Conservation (phyloP, 1,140 invertebrate species). For the Ruditapes philippinarum region DNA sequence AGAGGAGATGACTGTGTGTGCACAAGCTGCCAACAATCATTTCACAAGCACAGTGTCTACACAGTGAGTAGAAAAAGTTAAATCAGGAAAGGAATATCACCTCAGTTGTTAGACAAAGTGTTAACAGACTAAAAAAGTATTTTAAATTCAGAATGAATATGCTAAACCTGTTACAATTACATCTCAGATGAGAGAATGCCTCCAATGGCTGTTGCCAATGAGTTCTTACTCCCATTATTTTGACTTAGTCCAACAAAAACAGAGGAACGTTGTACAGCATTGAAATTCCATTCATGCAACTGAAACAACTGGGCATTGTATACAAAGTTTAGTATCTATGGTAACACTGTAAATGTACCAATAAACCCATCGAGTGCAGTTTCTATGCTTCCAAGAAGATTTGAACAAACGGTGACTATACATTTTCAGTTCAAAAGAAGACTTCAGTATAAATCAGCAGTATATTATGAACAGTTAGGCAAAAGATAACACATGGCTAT, state of each 20-base stretch:
- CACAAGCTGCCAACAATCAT: conserved; percentile 59
- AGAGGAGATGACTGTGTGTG: conserved; percentile 59
- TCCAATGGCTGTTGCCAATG: conserved; percentile 44
- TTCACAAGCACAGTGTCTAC: conserved; percentile 64
- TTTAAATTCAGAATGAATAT: conserved; percentile 55
- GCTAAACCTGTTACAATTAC: conserved; percentile 65
- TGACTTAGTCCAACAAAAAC: conserved; percentile 38
- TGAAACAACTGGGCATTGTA: conserved; percentile 61
- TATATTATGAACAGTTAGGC: conserved; percentile 57
- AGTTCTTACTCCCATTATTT: background rate
- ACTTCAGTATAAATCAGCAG: conserved; percentile 21
- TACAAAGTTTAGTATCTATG: conserved; percentile 59
- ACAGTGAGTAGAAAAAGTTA: background rate
- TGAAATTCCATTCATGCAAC: conserved; percentile 65
- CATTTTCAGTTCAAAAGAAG: conserved; percentile 54
- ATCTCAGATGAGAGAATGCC: conserved; percentile 16
- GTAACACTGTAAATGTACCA: conserved; percentile 65
- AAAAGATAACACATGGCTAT: conserved; percentile 60
- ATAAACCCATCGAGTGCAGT: conserved; percentile 55
- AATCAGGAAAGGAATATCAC: conserved; percentile 24
- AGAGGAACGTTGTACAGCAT: conserved; percentile 41
- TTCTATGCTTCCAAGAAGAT: conserved; percentile 38
- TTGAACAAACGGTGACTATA: conserved; percentile 62
- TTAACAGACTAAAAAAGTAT: conserved; percentile 41
- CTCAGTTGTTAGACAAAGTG: conserved; percentile 25